phyloP scores from a whole-genome alignment of 2,797 vertebrate species.

The Tragopan temminckii region DNA sequence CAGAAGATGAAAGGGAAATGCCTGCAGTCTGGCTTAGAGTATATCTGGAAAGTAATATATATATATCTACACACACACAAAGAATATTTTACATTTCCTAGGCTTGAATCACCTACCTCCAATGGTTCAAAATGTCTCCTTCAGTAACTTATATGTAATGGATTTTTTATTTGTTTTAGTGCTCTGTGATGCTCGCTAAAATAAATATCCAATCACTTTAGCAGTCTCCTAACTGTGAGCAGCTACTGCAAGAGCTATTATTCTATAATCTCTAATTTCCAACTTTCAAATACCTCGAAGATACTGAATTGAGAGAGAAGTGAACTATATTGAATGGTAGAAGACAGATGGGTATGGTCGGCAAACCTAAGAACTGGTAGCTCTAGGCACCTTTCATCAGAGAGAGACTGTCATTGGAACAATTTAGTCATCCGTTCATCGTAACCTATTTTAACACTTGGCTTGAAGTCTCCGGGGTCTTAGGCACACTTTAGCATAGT shows the following conservation, averaged over 20 bases:
- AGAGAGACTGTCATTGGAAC: constrained; percentile 41
- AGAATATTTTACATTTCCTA: constrained; percentile 58
- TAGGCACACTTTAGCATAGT: constrained; percentile 19
- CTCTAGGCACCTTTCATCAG: constrained; percentile 48
- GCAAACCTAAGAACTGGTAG: constrained; percentile 27
- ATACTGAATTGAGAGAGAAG: constrained; percentile 51
- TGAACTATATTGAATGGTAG: constrained; percentile 3
- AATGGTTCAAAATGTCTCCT: constrained; percentile 7
- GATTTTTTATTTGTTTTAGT: constrained; percentile 60
- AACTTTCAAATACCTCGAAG: constrained; percentile 52
- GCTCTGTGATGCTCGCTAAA: background rate
- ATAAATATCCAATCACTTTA: constrained; percentile 66
- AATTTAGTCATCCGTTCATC: constrained; percentile 54
- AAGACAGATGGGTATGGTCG: constrained; percentile 40
- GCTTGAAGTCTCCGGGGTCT: constrained; percentile 26
- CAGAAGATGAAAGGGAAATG: constrained; percentile 55
- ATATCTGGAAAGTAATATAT: background rate
- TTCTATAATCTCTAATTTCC: constrained; percentile 68
- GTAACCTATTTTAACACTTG: constrained; percentile 65
- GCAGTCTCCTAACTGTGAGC: constrained; percentile 38
- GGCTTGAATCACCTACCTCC: constrained; percentile 22
- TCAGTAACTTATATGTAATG: constrained; percentile 52
- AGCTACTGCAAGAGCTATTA: constrained; percentile 25
- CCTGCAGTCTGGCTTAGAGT: constrained; percentile 40
- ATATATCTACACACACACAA: background rate